Conservation (phyloP, 2,888 invertebrate genomes). For the Mycalesis mineus region DNA sequence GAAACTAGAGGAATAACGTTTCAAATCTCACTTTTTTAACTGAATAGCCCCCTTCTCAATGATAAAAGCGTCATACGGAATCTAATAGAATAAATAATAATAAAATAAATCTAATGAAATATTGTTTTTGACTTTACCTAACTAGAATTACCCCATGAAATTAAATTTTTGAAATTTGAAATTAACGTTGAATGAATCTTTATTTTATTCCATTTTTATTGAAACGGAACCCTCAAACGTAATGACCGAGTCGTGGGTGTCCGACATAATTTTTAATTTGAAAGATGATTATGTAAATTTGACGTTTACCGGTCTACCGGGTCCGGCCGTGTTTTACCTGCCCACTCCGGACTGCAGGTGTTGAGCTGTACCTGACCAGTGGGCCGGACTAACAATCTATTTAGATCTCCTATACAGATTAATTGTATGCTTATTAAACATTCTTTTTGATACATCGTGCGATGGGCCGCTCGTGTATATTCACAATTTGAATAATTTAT, state of each 20-base stretch:
- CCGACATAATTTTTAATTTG: neutral
- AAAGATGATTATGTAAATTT: constrained; percentile 15
- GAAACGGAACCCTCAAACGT: neutral
- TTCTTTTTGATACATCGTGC: constrained; percentile 1
- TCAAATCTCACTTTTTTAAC: no score
- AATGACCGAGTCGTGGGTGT: neutral
- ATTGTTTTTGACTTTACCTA: no score
- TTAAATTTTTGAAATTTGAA: no score
- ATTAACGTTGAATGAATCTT: no score
- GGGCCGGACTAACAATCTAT: constrained; percentile 18
- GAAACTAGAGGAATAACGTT: no score
- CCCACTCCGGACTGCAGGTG: neutral
- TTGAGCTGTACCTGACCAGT: constrained; percentile 1
- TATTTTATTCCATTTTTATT: neutral
- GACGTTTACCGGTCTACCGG: constrained; percentile 1
- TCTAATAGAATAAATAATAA: no score
- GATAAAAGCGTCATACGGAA: no score
- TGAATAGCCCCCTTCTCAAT: no score
- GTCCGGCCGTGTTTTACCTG: constrained; percentile 1
- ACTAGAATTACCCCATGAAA: no score
- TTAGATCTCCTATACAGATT: constrained; percentile 22
- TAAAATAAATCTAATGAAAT: no score
- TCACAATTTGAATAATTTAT: neutral
- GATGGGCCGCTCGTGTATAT: neutral
- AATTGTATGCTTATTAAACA: constrained; percentile 16